Evolutionary conservation across 1,140 invertebrate genomes (phyloP).

Genomic region (Pogonognathellus flavescens): DNA sequence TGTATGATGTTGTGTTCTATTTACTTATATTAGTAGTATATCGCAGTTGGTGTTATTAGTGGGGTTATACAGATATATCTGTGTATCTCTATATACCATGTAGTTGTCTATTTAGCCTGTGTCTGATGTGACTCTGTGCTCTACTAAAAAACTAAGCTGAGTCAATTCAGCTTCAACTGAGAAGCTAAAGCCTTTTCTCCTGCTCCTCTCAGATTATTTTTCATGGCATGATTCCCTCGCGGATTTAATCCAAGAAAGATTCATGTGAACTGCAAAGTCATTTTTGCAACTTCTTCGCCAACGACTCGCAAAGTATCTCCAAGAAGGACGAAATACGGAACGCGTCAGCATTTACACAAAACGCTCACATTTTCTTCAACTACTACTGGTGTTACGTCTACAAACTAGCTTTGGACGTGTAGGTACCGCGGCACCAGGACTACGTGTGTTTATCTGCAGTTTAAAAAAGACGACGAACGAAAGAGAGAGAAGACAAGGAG

Average conservation of each 20-base stretch:
- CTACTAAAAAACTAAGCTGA: constrained; percentile 15
- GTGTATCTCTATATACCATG: no score
- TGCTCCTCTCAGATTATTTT: constrained; percentile 51
- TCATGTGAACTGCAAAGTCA: constrained; percentile 48
- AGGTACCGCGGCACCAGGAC: no score
- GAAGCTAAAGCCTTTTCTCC: constrained; percentile 25
- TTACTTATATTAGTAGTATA: no score
- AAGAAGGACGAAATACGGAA: constrained; percentile 34
- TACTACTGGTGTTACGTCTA: not conserved
- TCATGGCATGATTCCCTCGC: constrained; percentile 52
- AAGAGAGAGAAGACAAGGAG: not conserved
- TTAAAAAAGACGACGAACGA: not conserved
- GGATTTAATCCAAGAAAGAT: constrained; percentile 52
- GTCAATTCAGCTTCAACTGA: constrained; percentile 38
- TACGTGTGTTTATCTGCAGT: not conserved
- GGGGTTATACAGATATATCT: no score
- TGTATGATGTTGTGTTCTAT: no score
- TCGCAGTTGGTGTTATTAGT: no score
- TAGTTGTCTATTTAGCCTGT: not conserved
- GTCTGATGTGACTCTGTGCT: not conserved
- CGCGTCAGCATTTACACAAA: constrained; percentile 37
- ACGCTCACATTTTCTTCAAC: not conserved
- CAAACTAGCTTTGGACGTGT: not conserved
- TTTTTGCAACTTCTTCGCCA: constrained; percentile 50
- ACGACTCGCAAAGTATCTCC: constrained; percentile 47